A percentile compares a stretch with the other conserved stretches of the same genome.
Conservation (phyloP, 2,888 invertebrate species). For the Aphrophora alni region DNA sequence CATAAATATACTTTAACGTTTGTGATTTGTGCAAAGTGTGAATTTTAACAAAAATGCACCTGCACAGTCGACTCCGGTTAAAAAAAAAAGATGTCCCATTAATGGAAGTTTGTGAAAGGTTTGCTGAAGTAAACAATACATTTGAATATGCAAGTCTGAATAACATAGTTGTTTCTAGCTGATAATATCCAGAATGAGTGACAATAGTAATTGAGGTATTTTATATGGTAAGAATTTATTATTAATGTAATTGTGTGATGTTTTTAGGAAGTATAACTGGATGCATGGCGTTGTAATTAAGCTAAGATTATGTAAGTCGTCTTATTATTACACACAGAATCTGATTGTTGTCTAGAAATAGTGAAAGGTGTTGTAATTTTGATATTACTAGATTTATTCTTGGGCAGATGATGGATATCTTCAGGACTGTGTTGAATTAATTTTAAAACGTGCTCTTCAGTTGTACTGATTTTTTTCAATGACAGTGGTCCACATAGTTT, state of each 20-base stretch:
- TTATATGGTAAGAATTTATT: conserved; percentile 42
- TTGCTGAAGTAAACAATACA: conserved; percentile 44
- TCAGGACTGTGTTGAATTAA: background rate
- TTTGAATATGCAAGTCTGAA: conserved; percentile 33
- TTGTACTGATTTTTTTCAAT: background rate
- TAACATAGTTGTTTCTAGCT: conserved; percentile 41
- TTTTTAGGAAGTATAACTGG: conserved; percentile 26
- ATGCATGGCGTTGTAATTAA: conserved; percentile 30
- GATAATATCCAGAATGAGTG: conserved; percentile 43
- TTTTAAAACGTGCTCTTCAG: background rate
- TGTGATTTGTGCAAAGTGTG: background rate
- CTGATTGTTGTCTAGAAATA: background rate
- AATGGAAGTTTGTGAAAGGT: background rate
- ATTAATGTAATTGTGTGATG: conserved; percentile 35
- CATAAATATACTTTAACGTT: conserved; percentile 31
- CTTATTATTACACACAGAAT: conserved; percentile 43
- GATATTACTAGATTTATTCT: background rate
- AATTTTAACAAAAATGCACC: conserved; percentile 40
- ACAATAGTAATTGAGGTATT: conserved; percentile 36
- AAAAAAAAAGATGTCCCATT: conserved; percentile 38
- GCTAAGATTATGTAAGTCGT: conserved; percentile 26
- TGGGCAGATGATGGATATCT: background rate
- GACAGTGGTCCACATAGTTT: background rate
- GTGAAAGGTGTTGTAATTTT: no score
- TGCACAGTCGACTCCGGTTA: conserved; percentile 47